Evolutionary conservation across 2,113 vertebrate genomes (phyloP).

Genomic region (Pyxicephalus adspersus): DNA sequence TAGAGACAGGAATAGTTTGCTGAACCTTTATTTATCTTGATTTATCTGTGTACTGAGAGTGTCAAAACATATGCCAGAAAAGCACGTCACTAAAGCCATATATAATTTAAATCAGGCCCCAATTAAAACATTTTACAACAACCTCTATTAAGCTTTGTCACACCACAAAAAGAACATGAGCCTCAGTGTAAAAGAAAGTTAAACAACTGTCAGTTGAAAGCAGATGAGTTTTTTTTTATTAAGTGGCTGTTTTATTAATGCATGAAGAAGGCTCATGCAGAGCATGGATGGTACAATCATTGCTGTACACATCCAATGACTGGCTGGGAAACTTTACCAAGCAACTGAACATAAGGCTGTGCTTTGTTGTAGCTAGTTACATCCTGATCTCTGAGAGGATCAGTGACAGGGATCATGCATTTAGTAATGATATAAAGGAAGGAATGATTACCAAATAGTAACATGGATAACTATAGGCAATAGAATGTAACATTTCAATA

Average conservation of each 20-base stretch:
- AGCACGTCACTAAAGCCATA: conserved; percentile 54
- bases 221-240: conserved; percentile 62
- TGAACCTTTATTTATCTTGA: conserved; percentile 56
- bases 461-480: conserved; percentile 33
- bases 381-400: conserved; percentile 53
- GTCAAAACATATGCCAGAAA: conserved; percentile 64
- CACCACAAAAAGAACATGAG: conserved; percentile 61
- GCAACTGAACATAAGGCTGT: conserved; percentile 55
- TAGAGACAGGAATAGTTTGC: conserved; percentile 50
- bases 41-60: conserved; percentile 61
- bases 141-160: conserved; percentile 61
- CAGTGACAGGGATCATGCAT: conserved; percentile 40
- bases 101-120: conserved; percentile 66
- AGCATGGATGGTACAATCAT: conserved; percentile 58
- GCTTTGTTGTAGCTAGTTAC: conserved; percentile 14
- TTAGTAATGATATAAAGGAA: conserved; percentile 29
- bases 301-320: conserved; percentile 62
- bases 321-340: conserved; percentile 52
- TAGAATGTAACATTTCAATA: conserved; percentile 1
- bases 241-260: conserved; percentile 66
- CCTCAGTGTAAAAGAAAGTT: conserved; percentile 64
- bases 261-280: conserved; percentile 62
- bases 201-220: conserved; percentile 65
- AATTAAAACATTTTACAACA: conserved; percentile 62
- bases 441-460: conserved; percentile 37